A percentile compares a stretch with the other conserved stretches of the same genome.
Conservation (phyloP, 2,888 invertebrate genomes). For the Melipona bicolor region DNA sequence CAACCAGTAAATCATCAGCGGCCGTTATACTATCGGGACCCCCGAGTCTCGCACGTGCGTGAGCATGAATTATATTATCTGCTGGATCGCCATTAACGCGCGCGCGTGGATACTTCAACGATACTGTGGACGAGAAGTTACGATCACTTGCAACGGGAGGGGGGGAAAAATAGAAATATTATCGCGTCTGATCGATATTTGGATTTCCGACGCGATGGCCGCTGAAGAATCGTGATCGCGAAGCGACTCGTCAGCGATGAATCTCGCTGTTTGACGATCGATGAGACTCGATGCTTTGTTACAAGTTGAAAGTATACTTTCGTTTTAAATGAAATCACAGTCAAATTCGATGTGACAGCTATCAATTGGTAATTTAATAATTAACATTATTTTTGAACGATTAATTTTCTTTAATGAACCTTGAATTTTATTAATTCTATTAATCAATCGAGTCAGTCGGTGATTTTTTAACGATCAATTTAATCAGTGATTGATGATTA, state of each 20-base stretch:
- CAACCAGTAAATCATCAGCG: constrained; percentile 65
- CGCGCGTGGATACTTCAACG: constrained; percentile 34
- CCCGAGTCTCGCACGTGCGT: constrained; percentile 67
- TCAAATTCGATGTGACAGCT: no score
- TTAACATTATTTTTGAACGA: no score
- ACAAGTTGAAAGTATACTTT: no score
- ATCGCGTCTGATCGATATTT: constrained; percentile 12
- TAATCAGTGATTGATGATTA: no score
- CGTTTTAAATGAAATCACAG: no score
- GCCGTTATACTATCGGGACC: constrained; percentile 60
- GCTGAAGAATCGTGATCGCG: neutral
- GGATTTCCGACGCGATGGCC: neutral
- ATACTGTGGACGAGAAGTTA: constrained; percentile 50
- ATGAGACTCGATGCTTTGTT: neutral
- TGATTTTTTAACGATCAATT: no score
- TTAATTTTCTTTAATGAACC: no score
- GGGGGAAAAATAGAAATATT: constrained; percentile 12
- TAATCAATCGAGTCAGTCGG: no score
- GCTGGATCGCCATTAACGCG: constrained; percentile 73
- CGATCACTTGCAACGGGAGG: neutral
- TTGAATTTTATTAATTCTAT: no score
- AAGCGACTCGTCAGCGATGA: neutral
- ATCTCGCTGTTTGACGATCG: neutral
- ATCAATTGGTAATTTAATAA: no score
- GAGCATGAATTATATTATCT: constrained; percentile 77